Conservation (phyloP, 2,113 vertebrate genomes). For the Pteronura brasiliensis region DNA sequence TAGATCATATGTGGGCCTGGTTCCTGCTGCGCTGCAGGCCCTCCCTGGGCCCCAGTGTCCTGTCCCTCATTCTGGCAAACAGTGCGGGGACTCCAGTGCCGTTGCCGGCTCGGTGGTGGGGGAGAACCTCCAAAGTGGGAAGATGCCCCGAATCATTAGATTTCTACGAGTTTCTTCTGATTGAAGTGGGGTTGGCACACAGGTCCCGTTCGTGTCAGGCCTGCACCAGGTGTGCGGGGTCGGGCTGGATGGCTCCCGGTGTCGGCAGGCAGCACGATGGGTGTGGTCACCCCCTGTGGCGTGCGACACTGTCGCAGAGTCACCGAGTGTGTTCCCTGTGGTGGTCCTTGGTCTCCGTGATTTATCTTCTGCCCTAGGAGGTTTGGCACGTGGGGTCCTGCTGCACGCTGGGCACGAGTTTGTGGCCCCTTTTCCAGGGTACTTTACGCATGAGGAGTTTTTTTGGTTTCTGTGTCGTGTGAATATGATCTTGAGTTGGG, state of each 20-base stretch:
- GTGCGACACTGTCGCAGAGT: fast-evolving
- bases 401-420: fast-evolving
- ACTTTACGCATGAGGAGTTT: not conserved
- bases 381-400: not conserved
- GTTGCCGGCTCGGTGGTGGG: fast-evolving
- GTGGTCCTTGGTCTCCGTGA: not conserved
- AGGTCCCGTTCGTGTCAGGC: too few relatives aligned
- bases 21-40: too few relatives aligned
- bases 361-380: not conserved
- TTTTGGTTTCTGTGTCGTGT: not conserved
- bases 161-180: not conserved
- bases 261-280: fast-evolving
- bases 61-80: too few relatives aligned
- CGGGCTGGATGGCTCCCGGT: fast-evolving
- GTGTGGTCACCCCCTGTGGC: not conserved
- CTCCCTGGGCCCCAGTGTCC: too few relatives aligned
- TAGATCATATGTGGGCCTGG: fast-evolving
- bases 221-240: fast-evolving
- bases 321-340: fast-evolving
- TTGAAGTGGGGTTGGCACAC: not conserved
- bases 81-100: too few relatives aligned
- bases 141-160: not conserved
- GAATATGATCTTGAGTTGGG: not conserved
- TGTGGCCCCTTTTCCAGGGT: not conserved
- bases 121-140: fast-evolving